Percentiles rank a stretch among this genome's conserved stretches.
Conservation (phyloP, 2,888 invertebrate species). For the Andrena bucephala region DNA sequence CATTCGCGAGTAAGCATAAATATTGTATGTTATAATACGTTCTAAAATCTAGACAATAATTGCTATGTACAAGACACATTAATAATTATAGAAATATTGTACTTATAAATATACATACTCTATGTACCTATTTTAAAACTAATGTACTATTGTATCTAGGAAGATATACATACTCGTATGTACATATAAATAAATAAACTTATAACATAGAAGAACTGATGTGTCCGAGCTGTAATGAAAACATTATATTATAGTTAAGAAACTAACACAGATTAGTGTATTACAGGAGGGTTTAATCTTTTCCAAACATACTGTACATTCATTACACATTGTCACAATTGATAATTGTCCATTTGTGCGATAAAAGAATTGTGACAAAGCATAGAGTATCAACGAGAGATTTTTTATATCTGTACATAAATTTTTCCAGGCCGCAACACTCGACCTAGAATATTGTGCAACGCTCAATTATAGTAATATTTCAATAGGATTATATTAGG, state of each 20-base stretch:
- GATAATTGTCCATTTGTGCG: not conserved
- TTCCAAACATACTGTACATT: slow-evolving; percentile 14
- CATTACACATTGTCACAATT: slow-evolving; percentile 10
- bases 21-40: no score
- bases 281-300: slow-evolving; percentile 6
- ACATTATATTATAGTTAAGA: not conserved
- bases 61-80: no score
- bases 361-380: not conserved
- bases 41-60: no score
- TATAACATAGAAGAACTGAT: not conserved
- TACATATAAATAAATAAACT: no score
- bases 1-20: no score
- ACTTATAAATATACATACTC: no score
- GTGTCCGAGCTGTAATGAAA: not conserved
- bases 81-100: no score
- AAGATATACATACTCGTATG: no score
- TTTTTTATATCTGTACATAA: not conserved
- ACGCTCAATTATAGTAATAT: not conserved
- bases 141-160: no score
- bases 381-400: not conserved
- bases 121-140: no score
- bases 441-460: not conserved
- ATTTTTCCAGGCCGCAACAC: not conserved
- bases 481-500: not conserved
- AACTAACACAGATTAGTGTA: not conserved